Base-by-base conservation (phyloP, 2,797 vertebrate species). In the Leptodactylus fallax region DNA sequence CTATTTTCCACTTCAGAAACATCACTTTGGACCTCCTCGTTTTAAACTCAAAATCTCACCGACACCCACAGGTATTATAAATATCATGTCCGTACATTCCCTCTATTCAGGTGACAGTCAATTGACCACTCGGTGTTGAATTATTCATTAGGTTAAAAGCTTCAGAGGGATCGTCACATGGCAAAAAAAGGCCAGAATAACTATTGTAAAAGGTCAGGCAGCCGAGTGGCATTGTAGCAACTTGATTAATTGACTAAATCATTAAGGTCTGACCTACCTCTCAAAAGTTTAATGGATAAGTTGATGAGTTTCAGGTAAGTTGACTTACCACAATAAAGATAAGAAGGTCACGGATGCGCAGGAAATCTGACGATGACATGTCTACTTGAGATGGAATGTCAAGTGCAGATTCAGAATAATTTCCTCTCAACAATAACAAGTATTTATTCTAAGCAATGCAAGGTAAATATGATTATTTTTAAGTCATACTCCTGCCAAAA, bases 191-290 rank as follows among this genome's bases (percentile, higher is more conserved):
- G 93, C 93, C 91, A 91, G 87, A 88, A 87, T 88, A 92, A 89
- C 90, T 88, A 67, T 90, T 89, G 92, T 91, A 77, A 89, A 21
- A 85, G 85, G 88, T 90, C 88, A 72, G 51, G 86, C 79, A 53
- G 12, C 81, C n/a, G 14, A 91, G 81, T 7, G 11, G 86, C 90
- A 89, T 89, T 89, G 71, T 17, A 86, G 91, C 87, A 21, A 74
- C 81, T 86, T 93, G 93, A 94, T 94, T 93, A 93, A 93, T 92
- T 92, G 92, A 87, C 90, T 87, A 85, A 89, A 91, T 92, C 91
- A 78, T 36, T 83, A 88, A 77, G 90, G 90, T 92, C 61, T 91
- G 92, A 92, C 93, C 92, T 90, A 51, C 91, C 86, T 90, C 90
- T 87, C 80, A 21, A 86, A 92, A 90, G 91, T 89, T 90, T 90